Conservation (phyloP, 1,140 invertebrate genomes). For the Batillaria attramentaria region DNA sequence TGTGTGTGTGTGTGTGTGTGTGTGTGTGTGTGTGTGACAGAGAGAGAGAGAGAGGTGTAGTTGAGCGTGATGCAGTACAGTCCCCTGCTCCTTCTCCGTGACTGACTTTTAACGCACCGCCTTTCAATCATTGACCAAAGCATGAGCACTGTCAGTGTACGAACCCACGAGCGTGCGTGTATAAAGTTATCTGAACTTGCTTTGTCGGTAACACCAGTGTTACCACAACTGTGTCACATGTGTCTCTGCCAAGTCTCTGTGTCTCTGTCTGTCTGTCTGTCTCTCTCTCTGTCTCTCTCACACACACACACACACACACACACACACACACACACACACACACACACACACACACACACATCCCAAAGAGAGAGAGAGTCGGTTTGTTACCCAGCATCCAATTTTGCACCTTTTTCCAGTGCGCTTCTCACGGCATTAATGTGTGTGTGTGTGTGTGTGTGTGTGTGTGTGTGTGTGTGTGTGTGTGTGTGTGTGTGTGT, state of each 20-base stretch:
- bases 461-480: background rate
- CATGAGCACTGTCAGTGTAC: background rate
- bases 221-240: background rate
- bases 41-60: slow-evolving; percentile 1
- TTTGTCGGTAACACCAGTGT: background rate
- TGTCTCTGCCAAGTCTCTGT: background rate
- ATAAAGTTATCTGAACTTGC: background rate
- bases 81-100: too few species aligned
- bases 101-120: too few species aligned
- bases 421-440: background rate
- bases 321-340: too few species aligned
- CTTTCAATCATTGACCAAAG: too few species aligned
- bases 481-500: slow-evolving; percentile 5
- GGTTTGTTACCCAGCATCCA: background rate
- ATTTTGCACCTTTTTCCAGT: background rate
- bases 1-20: background rate
- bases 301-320: slow-evolving; percentile 14
- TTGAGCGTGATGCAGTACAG: too few species aligned
- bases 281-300: background rate
- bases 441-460: background rate
- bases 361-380: slow-evolving; percentile 3
- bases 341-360: background rate
- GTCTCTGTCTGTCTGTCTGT: background rate
- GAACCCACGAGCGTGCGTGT: background rate
- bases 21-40: background rate